Evolutionary conservation across 2,888 invertebrate genomes (phyloP), one percentile per base, ranked within the genome.

Genomic region (Azorinus chamasolen): DNA sequence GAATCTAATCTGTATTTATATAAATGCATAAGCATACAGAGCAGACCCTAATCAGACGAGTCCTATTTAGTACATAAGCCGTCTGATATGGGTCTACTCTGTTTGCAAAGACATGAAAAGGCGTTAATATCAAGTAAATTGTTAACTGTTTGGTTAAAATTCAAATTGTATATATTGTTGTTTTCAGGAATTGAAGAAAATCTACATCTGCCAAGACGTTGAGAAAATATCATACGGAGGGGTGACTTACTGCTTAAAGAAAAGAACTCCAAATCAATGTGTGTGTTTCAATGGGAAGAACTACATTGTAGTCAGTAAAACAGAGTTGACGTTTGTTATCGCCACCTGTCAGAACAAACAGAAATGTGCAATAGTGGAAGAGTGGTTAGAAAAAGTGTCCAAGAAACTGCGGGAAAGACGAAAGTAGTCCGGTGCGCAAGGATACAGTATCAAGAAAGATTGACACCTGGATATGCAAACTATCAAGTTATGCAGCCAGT

Each of bases 231-330:
- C 58, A 6, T 75, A 63, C 37, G 48, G 50, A 39, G 69, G 43
- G 8, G 69, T 75, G 10, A 75, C 75, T 6, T 76, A 66, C 25
- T 77, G 77, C 27, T 32, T 77, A 20, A 77, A 77, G 48, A 62
- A 41, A 27, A 41, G 57, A 24, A 59, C 65, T n/a, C 5, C 55
- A 10, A 18, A 24, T 14, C 77, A 77, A 41, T 24, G 71, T 6
- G 63, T 77, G 3, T 72, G 65, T 16, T 77, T 77, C 45, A 77
- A 77, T 27, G 77, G 77, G 22, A 37, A 61, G 5, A 66, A 66
- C 27, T 77, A 77, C 54, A 20, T 77, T 10, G 71, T 77, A 18
- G 50, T 77, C 39, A 71, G 66, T 58, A 57, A 57, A 54, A 71
- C 71, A 41, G 50, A 66, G 39, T 51, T 43, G 48, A 71, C 68